Evolutionary conservation across 2,888 invertebrate species (phyloP).

Genomic region (Ormyrus labotus): DNA sequence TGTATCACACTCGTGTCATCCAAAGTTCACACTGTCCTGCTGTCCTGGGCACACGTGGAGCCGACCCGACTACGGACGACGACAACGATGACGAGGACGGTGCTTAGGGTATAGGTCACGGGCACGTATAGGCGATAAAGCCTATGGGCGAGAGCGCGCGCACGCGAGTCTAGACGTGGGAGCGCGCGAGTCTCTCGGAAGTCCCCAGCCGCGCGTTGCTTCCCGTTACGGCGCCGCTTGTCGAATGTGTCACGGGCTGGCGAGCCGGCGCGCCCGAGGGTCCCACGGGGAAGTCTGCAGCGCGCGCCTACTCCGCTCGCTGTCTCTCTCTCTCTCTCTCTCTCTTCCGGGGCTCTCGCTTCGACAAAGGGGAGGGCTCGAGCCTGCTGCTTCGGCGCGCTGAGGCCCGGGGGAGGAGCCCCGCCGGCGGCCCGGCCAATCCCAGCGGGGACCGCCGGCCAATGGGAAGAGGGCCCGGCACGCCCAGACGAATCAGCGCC

Average conservation of each 20-base stretch:
- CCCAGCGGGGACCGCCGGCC: constrained; percentile 18
- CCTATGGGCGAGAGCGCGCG: neutral
- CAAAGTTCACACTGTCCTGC: too few species aligned
- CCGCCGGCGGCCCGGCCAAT: constrained; percentile 59
- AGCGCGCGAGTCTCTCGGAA: constrained; percentile 53
- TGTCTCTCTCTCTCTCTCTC: constrained; percentile 54
- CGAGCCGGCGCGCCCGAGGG: constrained; percentile 71
- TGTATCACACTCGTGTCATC: too few species aligned
- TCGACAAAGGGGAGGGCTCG: constrained; percentile 54
- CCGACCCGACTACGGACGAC: too few species aligned
- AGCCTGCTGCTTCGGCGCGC: constrained; percentile 59
- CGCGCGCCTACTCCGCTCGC: constrained; percentile 44
- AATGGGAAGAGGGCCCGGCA: constrained; percentile 41
- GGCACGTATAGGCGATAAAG: too few species aligned
- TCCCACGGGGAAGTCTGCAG: constrained; percentile 72
- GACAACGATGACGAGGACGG: too few species aligned
- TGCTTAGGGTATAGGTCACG: too few species aligned
- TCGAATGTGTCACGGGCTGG: constrained; percentile 76
- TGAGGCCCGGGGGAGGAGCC: constrained; percentile 51
- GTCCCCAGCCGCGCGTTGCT: constrained; percentile 76
- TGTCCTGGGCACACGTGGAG: neutral
- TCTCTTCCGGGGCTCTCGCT: too few species aligned
- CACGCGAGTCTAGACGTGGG: neutral
- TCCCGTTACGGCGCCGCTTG: constrained; percentile 76
- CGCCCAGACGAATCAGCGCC: constrained; percentile 34